Evolutionary conservation across 2,113 vertebrate genomes (phyloP), one percentile per base, ranked within the genome.

Genomic region (Oophaga pumilio): DNA sequence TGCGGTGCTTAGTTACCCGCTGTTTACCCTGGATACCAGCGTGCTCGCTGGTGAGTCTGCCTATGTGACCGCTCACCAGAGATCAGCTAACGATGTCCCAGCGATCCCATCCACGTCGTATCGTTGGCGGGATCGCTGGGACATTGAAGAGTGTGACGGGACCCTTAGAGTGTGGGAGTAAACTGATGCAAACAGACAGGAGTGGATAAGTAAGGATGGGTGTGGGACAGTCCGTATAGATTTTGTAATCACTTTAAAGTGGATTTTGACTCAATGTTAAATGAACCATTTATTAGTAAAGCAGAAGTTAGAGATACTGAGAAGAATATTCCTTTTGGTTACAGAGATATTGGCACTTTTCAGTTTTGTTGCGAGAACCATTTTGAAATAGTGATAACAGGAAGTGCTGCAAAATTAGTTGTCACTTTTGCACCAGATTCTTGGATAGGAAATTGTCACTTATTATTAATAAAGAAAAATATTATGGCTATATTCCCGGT

Each of bases 311-410:
- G 18, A 74, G 3, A 1, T 0, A 50, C 50, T 74, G 18, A n/a
- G 49, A 20, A 74, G 1, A 6, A 20, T 22, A 22, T 74, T 49
- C 1, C 26, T 43, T 43, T 18, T 43, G 17, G 28, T 73, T 73
- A 69, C 68, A 69, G 24, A 69, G 68, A 69, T 73, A 20, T 73
- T 73, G 8, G 7, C 69, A 73, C 18, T 73, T 73, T 69, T 69
- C 22, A 6, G 26, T 33, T 71, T 15, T 24, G 14, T 33, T 11
- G 3, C 6, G 26, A 28, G 14, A 5, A 28, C 68, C 68, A 71
- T 71, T 71, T 71, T 71, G 68, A 4, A 6, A 71, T 15, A 33
- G 17, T 1, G 24, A 68, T 4, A 33, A 71, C 12, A 33, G 68
- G 13, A 71, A 71, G 68, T 71, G 68, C 26, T 8, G 28, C 24